Base-by-base conservation (phyloP, 2,113 vertebrate genomes). In the Trichechus manatus region DNA sequence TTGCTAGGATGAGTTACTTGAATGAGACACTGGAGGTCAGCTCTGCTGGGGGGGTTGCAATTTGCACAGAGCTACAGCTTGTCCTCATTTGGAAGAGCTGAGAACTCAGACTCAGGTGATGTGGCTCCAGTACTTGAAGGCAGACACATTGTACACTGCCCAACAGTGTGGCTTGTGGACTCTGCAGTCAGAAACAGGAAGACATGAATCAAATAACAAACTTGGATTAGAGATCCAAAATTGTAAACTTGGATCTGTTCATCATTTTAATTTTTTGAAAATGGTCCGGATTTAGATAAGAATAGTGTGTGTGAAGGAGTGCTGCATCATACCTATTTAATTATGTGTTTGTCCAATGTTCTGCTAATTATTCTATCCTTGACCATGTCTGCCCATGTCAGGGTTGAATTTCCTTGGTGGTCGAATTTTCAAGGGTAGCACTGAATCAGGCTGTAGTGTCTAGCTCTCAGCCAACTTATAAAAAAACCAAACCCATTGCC, bases 241-340 rank as follows among this genome's bases (percentile, higher is more conserved):
- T 50, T 72, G 13, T 80, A 86, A 47, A 39, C 31, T 50, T 66
- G 15, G 81, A 85, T 88, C 44, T 68, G 20, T 39, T 78, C 31
- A 27, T 68, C 25, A 50, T 94, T 96, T 84, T 61, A 36, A 68
- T 77, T 95, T 50, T 88, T 70, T 33, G 50, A 59, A 87, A 82
- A 91, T 42, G 56, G 66, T 61, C 56, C 61, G 68, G 53, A 59
- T 44, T 93, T 84, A 74, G 74, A 88, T 86, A 86, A 94, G 93
- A 72, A 89, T 75, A 84, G 22, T 33, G 25, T 53, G 15, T 81
- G 4, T 53, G 29, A 39, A 86, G 47, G 33, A 9, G 29, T 3
- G 15, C 14, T 47, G 50, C 53, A 23, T 80, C 91, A 59, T 79
- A 72, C 63, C 90, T 75, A 13, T 72, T 88, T 86, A 87, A 53